Evolutionary conservation across 2,888 invertebrate species (phyloP).

Genomic region (Drosophila prostipennis): DNA sequence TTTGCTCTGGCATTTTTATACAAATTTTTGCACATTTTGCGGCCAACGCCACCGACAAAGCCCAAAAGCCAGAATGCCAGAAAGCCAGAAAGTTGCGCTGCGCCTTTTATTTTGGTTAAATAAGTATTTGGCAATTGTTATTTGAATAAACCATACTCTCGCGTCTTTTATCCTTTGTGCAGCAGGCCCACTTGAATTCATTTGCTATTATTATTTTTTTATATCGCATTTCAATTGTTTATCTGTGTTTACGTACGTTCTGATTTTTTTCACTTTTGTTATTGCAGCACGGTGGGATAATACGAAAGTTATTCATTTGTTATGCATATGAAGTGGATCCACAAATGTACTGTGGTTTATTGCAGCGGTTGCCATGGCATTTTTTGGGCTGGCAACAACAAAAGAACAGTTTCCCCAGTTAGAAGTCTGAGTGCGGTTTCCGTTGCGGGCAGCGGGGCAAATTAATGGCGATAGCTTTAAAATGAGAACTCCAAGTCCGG

Average conservation of each 20-base stretch:
- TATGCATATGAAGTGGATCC: constrained; percentile 74
- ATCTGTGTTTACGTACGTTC: constrained; percentile 38
- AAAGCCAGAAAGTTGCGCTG: constrained; percentile 57
- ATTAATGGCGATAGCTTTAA: constrained; percentile 31
- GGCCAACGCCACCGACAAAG: constrained; percentile 39
- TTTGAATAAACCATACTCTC: constrained; percentile 50
- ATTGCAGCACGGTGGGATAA: constrained; percentile 34
- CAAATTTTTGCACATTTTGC: constrained; percentile 55
- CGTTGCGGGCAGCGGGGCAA: constrained; percentile 26
- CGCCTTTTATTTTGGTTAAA: constrained; percentile 54
- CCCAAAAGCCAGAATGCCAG: constrained; percentile 27
- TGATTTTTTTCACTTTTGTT: constrained; percentile 17
- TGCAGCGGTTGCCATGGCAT: constrained; percentile 23
- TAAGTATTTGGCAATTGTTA: constrained; percentile 78
- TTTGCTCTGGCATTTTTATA: constrained; percentile 70
- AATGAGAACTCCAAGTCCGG: not conserved
- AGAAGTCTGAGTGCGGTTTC: constrained; percentile 58
- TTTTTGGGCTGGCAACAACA: constrained; percentile 32
- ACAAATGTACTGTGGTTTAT: constrained; percentile 50
- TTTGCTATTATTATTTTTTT: constrained; percentile 43
- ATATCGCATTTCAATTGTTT: constrained; percentile 68
- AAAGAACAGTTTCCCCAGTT: constrained; percentile 35
- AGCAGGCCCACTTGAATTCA: constrained; percentile 40
- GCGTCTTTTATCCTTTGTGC: constrained; percentile 55
- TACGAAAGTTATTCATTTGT: constrained; percentile 74